These are phyloP conservation scores for Lates japonicus DNA, from an alignment of 2,797 vertebrate genomes.

Conservation along the genomic window DNA sequence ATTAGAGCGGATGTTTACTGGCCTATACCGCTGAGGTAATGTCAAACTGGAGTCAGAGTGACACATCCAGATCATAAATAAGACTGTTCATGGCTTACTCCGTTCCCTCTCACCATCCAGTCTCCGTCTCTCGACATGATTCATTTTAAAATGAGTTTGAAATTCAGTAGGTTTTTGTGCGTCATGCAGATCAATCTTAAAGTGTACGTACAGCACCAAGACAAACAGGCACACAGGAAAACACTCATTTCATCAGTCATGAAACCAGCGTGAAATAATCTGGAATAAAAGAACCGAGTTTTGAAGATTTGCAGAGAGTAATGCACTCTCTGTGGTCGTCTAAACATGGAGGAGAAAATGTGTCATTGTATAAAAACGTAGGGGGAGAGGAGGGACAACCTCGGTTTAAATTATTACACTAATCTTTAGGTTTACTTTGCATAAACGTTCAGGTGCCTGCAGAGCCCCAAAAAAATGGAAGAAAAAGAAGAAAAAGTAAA, in stretches of 20 bases:
- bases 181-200: constrained; percentile 54
- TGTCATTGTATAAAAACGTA: not conserved
- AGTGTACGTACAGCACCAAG: constrained; percentile 28
- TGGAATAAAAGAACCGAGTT: constrained; percentile 12
- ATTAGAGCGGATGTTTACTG: constrained; percentile 19
- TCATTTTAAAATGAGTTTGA: constrained; percentile 47
- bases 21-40: constrained; percentile 16
- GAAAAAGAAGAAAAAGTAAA: not conserved
- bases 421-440: constrained; percentile 27
- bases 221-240: constrained; percentile 37
- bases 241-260: constrained; percentile 25
- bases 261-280: constrained; percentile 23
- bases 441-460: constrained; percentile 37
- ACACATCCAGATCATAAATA: constrained; percentile 23
- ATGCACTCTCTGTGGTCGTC: constrained; percentile 7
- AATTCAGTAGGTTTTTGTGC: constrained; percentile 16
- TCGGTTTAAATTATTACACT: not conserved
- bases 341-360: constrained; percentile 16
- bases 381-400: not conserved
- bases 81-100: not conserved
- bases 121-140: constrained; percentile 4
- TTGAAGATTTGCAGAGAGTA: constrained; percentile 5
- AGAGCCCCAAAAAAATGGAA: not conserved
- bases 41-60: constrained; percentile 25
- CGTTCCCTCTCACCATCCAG: constrained; percentile 3